Percentiles rank a stretch among this genome's conserved stretches.
phyloP scores from a whole-genome alignment of 1,140 invertebrate genomes.

The Mesaphorura yosii region DNA sequence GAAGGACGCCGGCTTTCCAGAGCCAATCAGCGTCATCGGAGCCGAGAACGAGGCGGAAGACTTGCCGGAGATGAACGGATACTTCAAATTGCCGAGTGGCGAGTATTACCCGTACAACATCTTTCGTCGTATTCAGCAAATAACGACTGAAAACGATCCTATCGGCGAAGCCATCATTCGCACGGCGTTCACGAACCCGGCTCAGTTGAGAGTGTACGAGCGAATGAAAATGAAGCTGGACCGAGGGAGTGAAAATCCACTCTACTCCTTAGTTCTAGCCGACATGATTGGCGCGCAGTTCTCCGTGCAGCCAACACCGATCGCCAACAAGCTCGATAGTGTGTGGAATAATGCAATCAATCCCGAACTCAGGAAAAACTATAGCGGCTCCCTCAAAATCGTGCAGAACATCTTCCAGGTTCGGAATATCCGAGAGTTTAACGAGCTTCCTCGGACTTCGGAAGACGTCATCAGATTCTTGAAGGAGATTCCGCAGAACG shows the following conservation, averaged over 20 bases:
- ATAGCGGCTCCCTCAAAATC: not conserved
- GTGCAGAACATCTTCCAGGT: not conserved
- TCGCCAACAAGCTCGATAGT: not conserved
- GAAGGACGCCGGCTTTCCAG: not conserved
- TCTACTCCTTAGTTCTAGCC: not conserved
- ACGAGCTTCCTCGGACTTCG: not conserved
- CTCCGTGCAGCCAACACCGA: not conserved
- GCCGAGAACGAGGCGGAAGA: not conserved
- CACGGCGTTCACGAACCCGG: not conserved
- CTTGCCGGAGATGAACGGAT: not conserved
- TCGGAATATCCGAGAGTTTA: not conserved
- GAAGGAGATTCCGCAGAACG: not conserved
- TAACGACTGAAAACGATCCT: not conserved
- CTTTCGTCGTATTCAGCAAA: not conserved
- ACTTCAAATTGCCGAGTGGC: not conserved
- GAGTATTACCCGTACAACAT: not conserved
- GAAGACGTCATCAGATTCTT: not conserved
- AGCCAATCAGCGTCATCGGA: not conserved
- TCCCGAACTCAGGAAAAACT: not conserved
- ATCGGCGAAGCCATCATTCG: not conserved
- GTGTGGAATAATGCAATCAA: not conserved
- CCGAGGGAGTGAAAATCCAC: not conserved
- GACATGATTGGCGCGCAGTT: not conserved
- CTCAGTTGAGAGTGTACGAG: not conserved
- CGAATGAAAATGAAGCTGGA: not conserved